phyloP scores from a whole-genome alignment of 2,888 invertebrate genomes.

The Panzeria rudis region DNA sequence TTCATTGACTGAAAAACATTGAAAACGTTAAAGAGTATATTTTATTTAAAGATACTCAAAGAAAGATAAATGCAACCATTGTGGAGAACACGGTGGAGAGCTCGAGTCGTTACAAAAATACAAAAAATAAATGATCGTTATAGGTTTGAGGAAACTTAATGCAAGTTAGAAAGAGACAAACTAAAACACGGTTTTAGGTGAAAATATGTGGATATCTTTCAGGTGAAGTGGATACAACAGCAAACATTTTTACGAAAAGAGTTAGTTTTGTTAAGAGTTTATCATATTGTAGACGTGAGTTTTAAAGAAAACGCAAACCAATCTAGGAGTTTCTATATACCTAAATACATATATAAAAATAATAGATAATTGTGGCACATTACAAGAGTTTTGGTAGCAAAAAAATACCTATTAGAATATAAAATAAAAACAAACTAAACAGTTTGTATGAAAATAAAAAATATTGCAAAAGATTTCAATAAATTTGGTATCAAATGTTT shows the following conservation, averaged over 20 bases:
- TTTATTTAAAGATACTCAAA: not conserved
- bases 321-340: not conserved
- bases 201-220: constrained; percentile 34
- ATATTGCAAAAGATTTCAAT: not conserved
- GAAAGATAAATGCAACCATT: constrained; percentile 2
- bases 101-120: constrained; percentile 12
- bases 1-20: not conserved
- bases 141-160: not conserved
- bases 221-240: constrained; percentile 27
- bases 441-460: not conserved
- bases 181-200: constrained; percentile 8
- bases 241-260: constrained; percentile 27
- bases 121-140: constrained; percentile 59
- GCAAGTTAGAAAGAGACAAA: constrained; percentile 50
- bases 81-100: not conserved
- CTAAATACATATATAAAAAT: not conserved
- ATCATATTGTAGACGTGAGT: constrained; percentile 39
- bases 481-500: not conserved
- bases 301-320: not conserved
- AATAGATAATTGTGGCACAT: constrained; percentile 22
- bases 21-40: constrained; percentile 8
- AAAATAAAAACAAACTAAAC: not conserved
- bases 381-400: not conserved
- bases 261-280: constrained; percentile 59
- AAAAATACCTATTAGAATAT: not conserved